Evolutionary conservation across 2,888 invertebrate species (phyloP).

Genomic region (Pristionchus maxplancki): DNA sequence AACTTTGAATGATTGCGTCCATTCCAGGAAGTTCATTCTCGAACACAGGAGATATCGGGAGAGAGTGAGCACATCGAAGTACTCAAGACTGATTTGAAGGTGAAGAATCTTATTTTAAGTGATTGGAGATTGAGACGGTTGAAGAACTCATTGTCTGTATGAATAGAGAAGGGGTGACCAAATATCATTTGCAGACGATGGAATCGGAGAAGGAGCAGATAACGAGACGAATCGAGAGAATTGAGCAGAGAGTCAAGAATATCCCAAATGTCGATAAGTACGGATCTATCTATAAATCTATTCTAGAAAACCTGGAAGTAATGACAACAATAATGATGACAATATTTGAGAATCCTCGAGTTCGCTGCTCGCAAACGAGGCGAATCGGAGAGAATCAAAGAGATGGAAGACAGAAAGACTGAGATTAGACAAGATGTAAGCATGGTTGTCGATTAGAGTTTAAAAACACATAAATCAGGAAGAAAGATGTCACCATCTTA

Average conservation of each 20-base stretch:
- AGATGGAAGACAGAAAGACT: constrained; percentile 82
- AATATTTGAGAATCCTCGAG: constrained; percentile 54
- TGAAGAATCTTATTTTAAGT: too few species aligned
- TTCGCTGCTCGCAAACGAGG: constrained; percentile 81
- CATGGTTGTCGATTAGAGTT: neutral
- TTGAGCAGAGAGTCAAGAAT: constrained; percentile 75
- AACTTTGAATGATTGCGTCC: too few species aligned
- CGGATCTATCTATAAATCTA: neutral
- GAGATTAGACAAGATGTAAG: constrained; percentile 80
- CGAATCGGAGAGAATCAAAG: constrained; percentile 83
- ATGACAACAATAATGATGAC: neutral
- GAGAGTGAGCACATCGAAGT: constrained; percentile 86
- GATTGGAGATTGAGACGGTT: too few species aligned
- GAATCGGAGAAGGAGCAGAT: constrained; percentile 88
- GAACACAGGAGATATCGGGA: constrained; percentile 64
- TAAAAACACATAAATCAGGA: too few species aligned
- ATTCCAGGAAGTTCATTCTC: constrained; percentile 66
- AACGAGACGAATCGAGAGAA: constrained; percentile 82
- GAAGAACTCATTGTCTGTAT: too few species aligned
- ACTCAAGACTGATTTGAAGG: constrained; percentile 87
- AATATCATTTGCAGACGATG: constrained; percentile 42
- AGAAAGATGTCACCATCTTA: too few species aligned
- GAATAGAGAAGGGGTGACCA: neutral
- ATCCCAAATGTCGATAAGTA: constrained; percentile 70
- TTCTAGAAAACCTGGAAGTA: neutral